A percentile compares a stretch with the other conserved stretches of the same genome.
Conservation (phyloP, 2,888 invertebrate genomes). For the Drosophila kanekoi region DNA sequence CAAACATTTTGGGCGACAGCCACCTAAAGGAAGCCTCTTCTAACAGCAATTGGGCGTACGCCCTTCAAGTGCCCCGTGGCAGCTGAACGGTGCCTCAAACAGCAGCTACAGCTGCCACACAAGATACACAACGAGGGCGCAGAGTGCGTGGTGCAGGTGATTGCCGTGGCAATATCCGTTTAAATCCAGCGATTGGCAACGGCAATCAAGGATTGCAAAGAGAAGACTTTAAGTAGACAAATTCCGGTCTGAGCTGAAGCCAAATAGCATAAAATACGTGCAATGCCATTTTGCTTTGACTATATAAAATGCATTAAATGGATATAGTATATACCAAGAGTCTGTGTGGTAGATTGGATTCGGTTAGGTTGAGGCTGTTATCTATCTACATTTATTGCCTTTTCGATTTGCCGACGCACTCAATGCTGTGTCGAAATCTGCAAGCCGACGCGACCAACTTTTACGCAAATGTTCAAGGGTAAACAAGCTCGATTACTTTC, state of each 20-base stretch:
- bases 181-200: slow-evolving; percentile 26
- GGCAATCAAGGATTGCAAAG: slow-evolving; percentile 21
- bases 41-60: slow-evolving; percentile 8
- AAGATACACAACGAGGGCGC: not conserved
- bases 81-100: slow-evolving; percentile 1
- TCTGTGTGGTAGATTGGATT: not conserved
- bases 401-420: not conserved
- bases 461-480: not conserved
- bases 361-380: not conserved
- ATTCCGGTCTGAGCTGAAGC: slow-evolving; percentile 16
- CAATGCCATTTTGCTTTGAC: slow-evolving; percentile 17
- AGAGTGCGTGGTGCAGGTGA: slow-evolving; percentile 1
- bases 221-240: slow-evolving; percentile 26
- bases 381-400: not conserved
- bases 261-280: slow-evolving; percentile 4
- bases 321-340: not conserved
- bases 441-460: not conserved
- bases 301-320: slow-evolving; percentile 15
- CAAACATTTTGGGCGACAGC: slow-evolving; percentile 18
- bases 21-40: slow-evolving; percentile 10
- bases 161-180: slow-evolving; percentile 43
- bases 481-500: not conserved
- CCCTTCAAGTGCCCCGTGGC: slow-evolving; percentile 12
- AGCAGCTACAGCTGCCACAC: slow-evolving; percentile 23
- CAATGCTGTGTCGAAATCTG: not conserved